phyloP scores from a whole-genome alignment of 2,113 vertebrate genomes.

The Tragelaphus strepsiceros region DNA sequence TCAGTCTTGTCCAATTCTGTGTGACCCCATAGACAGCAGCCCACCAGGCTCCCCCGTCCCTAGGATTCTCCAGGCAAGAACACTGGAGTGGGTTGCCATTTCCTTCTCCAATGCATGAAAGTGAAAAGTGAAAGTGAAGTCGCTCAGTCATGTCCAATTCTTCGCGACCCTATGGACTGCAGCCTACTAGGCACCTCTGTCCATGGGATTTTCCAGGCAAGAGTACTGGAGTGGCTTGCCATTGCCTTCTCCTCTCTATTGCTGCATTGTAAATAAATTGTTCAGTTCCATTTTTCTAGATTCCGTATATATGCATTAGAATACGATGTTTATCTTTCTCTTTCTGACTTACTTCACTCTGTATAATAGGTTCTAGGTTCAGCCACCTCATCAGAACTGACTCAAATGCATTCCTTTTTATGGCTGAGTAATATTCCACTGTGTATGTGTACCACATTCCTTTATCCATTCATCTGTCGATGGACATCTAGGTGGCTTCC shows the following conservation, averaged over 20 bases:
- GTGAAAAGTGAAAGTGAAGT: too few relatives aligned
- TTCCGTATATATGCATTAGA: not conserved
- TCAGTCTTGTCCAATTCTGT: too few relatives aligned
- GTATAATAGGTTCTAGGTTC: not conserved
- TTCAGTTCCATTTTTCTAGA: not conserved
- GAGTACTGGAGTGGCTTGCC: too few relatives aligned
- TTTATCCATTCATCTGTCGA: not conserved
- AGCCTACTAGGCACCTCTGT: too few relatives aligned
- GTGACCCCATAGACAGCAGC: too few relatives aligned
- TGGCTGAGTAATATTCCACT: not conserved
- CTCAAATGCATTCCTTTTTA: not conserved
- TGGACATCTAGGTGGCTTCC: not conserved
- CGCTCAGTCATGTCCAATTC: too few relatives aligned
- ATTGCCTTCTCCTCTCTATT: not conserved
- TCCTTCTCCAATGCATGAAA: too few relatives aligned
- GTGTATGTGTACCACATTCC: not conserved
- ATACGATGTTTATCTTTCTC: not conserved
- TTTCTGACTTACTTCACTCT: not conserved
- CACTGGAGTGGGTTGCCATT: too few relatives aligned
- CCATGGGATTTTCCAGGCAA: too few relatives aligned
- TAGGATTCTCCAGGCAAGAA: too few relatives aligned
- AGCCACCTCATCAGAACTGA: not conserved
- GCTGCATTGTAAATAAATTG: not conserved
- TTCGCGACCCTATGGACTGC: fast-evolving
- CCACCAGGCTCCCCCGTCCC: too few relatives aligned